Evolutionary conservation across 2,797 vertebrate species (phyloP).

Genomic region (Setipinna tenuifilis): DNA sequence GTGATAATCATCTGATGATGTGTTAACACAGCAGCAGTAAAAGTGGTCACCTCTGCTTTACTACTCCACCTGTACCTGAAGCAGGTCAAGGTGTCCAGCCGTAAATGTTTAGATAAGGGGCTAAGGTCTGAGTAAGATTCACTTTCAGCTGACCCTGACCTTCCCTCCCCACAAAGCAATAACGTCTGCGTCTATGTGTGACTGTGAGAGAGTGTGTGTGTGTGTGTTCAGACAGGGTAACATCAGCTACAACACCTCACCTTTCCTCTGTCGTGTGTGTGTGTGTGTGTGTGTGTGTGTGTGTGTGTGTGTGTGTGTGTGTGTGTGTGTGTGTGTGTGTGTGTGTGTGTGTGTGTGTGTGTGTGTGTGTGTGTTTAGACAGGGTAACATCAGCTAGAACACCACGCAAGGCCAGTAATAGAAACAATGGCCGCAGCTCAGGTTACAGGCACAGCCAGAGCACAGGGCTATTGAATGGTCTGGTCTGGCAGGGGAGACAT

Average conservation of each 20-base stretch:
- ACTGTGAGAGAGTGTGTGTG: not conserved
- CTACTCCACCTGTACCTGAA: too few relatives aligned
- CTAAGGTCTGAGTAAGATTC: not conserved
- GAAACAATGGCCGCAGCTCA: not conserved
- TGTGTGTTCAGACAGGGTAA: too few relatives aligned
- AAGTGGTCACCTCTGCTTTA: too few relatives aligned
- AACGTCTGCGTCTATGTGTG: not conserved
- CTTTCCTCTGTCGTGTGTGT: not conserved
- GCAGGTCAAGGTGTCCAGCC: not conserved
- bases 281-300: not conserved
- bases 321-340: not conserved
- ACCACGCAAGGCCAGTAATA: not conserved
- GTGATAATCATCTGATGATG: too few relatives aligned
- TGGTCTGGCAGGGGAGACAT: not conserved
- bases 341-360: constrained; percentile 10
- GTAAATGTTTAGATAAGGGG: not conserved
- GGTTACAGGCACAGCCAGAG: not conserved
- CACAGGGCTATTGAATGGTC: not conserved
- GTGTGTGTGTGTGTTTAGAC: not conserved
- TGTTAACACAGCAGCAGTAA: too few relatives aligned
- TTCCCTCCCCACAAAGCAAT: not conserved
- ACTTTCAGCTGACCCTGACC: not conserved
- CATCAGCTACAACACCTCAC: too few relatives aligned
- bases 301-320: constrained; percentile 8
- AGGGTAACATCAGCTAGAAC: not conserved